Conservation (phyloP, 2,888 invertebrate species). For the Esperia sulphurella region DNA sequence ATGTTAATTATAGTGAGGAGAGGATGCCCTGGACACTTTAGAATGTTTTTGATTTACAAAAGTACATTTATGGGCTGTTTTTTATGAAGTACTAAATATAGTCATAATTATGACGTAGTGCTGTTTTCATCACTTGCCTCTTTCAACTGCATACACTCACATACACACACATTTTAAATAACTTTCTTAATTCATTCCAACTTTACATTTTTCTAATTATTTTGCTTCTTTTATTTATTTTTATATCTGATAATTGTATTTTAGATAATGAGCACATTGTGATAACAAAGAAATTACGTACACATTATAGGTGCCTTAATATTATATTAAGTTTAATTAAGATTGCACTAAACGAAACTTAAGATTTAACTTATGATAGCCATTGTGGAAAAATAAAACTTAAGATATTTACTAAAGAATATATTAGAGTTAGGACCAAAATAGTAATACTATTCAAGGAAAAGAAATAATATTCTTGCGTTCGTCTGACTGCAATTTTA, state of each 20-base stretch:
- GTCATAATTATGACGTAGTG: not conserved
- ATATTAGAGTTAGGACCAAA: no score
- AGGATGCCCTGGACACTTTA: no score
- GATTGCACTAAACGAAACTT: not conserved
- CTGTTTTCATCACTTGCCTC: no score
- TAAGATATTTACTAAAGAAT: no score
- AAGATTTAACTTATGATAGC: not conserved
- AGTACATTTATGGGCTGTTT: no score
- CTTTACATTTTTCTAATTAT: not conserved
- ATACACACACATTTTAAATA: not conserved
- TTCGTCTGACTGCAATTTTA: no score
- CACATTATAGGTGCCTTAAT: conserved; percentile 5
- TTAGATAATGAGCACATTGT: conserved; percentile 8
- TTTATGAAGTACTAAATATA: no score
- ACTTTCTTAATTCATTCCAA: not conserved
- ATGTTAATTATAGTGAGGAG: no score
- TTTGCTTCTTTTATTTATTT: not conserved
- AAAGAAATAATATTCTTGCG: no score
- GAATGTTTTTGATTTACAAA: no score
- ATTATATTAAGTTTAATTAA: not conserved
- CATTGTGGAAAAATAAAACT: not conserved
- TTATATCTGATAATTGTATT: not conserved
- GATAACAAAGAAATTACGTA: conserved; percentile 6
- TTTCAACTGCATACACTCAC: no score
- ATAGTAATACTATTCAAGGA: no score